Percentiles rank a stretch among this genome's conserved stretches.
phyloP scores from a whole-genome alignment of 2,888 invertebrate species.

The Rhingia rostrata region DNA sequence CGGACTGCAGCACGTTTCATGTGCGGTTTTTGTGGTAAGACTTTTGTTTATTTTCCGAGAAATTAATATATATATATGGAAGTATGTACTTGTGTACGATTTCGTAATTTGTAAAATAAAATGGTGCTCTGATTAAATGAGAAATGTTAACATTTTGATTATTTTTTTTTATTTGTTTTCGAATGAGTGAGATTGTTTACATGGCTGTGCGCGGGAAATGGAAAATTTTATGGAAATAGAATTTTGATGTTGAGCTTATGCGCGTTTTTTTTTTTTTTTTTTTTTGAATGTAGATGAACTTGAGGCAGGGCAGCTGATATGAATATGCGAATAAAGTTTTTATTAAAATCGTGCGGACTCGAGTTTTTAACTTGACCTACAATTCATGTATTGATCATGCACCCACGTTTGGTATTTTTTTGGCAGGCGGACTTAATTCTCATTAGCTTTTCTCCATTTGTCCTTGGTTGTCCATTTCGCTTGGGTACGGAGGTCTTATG shows the following conservation, averaged over 20 bases:
- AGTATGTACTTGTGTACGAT: slow-evolving; percentile 36
- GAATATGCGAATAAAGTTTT: slow-evolving; percentile 1
- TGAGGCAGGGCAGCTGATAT: slow-evolving; percentile 6
- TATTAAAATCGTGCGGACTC: background rate
- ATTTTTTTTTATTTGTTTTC: slow-evolving; percentile 19
- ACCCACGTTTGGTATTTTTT: too few species aligned
- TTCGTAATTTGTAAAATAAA: background rate
- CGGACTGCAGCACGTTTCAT: slow-evolving; percentile 18
- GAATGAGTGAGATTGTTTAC: slow-evolving; percentile 41
- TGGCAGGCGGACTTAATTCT: too few species aligned
- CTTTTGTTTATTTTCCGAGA: slow-evolving; percentile 57
- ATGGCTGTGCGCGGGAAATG: slow-evolving; percentile 22
- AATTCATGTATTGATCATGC: background rate
- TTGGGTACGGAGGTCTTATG: too few species aligned
- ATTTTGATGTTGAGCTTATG: slow-evolving; percentile 17
- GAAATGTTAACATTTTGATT: slow-evolving; percentile 51
- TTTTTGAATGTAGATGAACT: slow-evolving; percentile 10
- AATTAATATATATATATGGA: background rate
- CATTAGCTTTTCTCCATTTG: too few species aligned
- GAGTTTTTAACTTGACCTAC: background rate
- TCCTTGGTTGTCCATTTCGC: too few species aligned
- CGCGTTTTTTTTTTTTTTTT: slow-evolving; percentile 30
- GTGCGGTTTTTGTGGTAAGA: slow-evolving; percentile 1
- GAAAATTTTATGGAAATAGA: slow-evolving; percentile 36
- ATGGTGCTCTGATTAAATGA: slow-evolving; percentile 38